Conservation (phyloP, 2,113 vertebrate genomes). For the Aythya baeri region DNA sequence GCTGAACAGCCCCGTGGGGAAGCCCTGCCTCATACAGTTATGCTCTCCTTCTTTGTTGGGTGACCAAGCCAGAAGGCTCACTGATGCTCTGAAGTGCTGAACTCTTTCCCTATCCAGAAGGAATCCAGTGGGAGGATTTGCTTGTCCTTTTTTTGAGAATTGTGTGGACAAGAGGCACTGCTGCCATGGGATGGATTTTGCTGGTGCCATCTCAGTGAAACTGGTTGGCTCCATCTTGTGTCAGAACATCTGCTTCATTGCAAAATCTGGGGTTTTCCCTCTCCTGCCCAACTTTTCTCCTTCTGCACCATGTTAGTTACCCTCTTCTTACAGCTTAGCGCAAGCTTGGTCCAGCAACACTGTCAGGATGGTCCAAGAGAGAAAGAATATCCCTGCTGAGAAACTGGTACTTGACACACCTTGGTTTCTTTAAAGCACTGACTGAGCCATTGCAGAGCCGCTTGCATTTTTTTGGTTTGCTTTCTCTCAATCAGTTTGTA, state of each 20-base stretch:
- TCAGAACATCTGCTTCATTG: background rate
- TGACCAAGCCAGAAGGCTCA: background rate
- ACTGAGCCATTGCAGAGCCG: background rate
- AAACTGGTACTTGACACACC: background rate
- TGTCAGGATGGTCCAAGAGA: background rate
- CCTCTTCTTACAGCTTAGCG: background rate
- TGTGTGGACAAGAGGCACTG: background rate
- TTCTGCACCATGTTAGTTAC: background rate
- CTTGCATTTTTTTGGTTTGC: background rate
- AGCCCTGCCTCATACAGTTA: background rate
- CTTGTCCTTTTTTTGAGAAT: background rate
- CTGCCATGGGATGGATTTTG: background rate
- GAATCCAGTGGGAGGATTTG: background rate
- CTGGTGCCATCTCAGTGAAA: background rate
- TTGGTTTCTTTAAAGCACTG: background rate
- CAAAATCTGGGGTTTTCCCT: background rate
- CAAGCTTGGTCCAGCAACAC: background rate
- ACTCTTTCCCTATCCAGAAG: background rate
- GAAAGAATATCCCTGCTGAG: background rate
- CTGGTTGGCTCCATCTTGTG: background rate
- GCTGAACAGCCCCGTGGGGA: accelerated
- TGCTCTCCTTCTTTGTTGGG: background rate
- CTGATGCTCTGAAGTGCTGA: background rate
- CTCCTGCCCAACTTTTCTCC: background rate
- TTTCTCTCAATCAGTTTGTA: background rate